Percentiles rank a stretch among this genome's conserved stretches.
These are phyloP conservation scores for Hydrozoanthus tunicans DNA, from an alignment of 64 coral and sea anemone genomes.

Conservation along the genomic window DNA sequence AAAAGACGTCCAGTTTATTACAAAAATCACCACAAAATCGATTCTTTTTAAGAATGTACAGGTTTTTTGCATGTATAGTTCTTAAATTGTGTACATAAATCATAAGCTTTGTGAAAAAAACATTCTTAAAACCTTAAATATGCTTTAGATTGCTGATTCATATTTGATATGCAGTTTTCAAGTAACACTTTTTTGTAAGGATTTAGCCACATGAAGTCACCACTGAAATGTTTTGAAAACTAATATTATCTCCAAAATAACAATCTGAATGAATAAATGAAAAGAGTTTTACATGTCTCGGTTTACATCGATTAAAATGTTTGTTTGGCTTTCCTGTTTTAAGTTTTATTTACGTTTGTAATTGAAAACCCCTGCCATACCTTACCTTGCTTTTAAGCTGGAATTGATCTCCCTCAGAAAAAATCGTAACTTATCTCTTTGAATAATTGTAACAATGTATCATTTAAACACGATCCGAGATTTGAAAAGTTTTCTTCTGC, in stretches of 20 bases:
- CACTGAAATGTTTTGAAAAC: background rate
- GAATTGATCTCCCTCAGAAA: slow-evolving; percentile 22
- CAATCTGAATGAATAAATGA: background rate
- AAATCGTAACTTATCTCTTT: background rate
- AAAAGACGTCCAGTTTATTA: background rate
- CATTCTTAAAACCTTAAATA: background rate
- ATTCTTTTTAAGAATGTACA: background rate
- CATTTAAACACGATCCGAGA: background rate
- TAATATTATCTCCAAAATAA: background rate
- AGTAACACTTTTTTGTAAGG: background rate
- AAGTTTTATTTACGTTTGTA: slow-evolving; percentile 9
- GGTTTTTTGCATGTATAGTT: background rate
- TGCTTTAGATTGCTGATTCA: background rate
- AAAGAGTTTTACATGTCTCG: background rate
- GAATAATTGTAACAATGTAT: background rate
- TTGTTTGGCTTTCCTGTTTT: slow-evolving; percentile 44
- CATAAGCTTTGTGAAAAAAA: background rate
- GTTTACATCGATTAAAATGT: background rate
- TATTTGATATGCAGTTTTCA: background rate
- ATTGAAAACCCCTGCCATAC: background rate
- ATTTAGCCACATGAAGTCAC: background rate
- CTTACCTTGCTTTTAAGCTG: background rate
- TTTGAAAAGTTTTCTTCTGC: too few species aligned
- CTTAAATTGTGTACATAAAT: background rate
- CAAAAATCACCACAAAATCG: too few species aligned